A percentile compares a stretch with the other conserved stretches of the same genome.
Evolutionary conservation across 2,113 vertebrate genomes (phyloP).

Genomic region (Osmerus mordax): DNA sequence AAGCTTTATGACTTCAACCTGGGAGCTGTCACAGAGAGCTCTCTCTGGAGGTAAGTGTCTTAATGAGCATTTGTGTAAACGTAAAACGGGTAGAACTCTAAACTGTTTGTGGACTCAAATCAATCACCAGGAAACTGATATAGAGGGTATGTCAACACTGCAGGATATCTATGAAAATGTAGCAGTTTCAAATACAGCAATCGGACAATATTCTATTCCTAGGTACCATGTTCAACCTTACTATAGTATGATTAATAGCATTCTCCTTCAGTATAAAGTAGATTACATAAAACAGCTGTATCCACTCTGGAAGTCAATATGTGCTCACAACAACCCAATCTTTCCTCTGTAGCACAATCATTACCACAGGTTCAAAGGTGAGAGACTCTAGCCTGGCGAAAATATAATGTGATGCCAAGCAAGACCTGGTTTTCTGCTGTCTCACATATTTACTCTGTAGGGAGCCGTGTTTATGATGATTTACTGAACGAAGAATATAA

Average conservation of each 20-base stretch:
- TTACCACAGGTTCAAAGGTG: slow-evolving; percentile 41
- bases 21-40: slow-evolving; percentile 92
- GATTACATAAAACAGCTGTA: slow-evolving; percentile 56
- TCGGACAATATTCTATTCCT: slow-evolving; percentile 57
- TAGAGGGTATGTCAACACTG: no score
- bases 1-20: slow-evolving; percentile 95
- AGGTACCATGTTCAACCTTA: slow-evolving; percentile 20
- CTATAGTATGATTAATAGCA: slow-evolving; percentile 60
- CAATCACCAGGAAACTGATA: no score
- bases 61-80: no score
- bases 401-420: slow-evolving; percentile 24
- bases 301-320: slow-evolving; percentile 53
- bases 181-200: slow-evolving; percentile 49
- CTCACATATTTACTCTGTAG: slow-evolving; percentile 23
- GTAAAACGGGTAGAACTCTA: no score
- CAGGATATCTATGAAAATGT: slow-evolving; percentile 50
- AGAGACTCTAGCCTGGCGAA: slow-evolving; percentile 21
- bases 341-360: slow-evolving; percentile 38
- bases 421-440: slow-evolving; percentile 1
- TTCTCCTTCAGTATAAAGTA: slow-evolving; percentile 45
- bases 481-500: not conserved
- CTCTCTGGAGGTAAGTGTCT: slow-evolving; percentile 87
- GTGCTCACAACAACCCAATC: slow-evolving; percentile 62
- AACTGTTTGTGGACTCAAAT: no score
- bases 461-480: slow-evolving; percentile 21